These are phyloP conservation scores for Lanius collurio DNA, from an alignment of 2,113 vertebrate genomes.

Conservation along the genomic window DNA sequence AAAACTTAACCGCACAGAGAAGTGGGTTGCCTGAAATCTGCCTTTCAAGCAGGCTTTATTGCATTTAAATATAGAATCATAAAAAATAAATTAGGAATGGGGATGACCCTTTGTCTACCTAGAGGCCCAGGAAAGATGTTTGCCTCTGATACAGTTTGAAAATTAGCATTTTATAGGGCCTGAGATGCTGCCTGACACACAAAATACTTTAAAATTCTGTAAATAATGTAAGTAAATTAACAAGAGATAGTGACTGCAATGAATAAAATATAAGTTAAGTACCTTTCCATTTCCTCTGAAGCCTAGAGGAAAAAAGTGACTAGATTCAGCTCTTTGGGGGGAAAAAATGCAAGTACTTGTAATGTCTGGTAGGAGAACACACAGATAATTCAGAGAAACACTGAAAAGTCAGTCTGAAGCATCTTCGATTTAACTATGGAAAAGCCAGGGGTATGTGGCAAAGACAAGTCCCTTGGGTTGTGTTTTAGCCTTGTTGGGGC, in stretches of 20 bases:
- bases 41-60: conserved; percentile 34
- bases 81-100: conserved; percentile 60
- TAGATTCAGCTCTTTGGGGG: conserved; percentile 29
- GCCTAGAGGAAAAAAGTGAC: conserved; percentile 38
- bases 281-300: conserved; percentile 38
- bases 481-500: background rate
- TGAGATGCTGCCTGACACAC: conserved; percentile 50
- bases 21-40: conserved; percentile 35
- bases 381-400: background rate
- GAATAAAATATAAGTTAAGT: conserved; percentile 68
- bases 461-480: background rate
- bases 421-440: background rate
- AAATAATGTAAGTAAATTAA: conserved; percentile 75
- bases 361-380: background rate
- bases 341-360: background rate
- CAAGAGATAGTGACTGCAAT: conserved; percentile 53
- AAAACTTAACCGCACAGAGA: background rate
- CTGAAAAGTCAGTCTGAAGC: background rate
- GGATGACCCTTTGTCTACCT: conserved; percentile 51
- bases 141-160: conserved; percentile 49
- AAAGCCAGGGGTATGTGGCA: background rate
- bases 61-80: conserved; percentile 57
- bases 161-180: conserved; percentile 64
- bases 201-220: conserved; percentile 69
- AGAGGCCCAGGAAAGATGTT: conserved; percentile 49